These are phyloP conservation scores for Toxostoma redivivum DNA, from an alignment of 2,113 vertebrate genomes.

Conservation along the genomic window DNA sequence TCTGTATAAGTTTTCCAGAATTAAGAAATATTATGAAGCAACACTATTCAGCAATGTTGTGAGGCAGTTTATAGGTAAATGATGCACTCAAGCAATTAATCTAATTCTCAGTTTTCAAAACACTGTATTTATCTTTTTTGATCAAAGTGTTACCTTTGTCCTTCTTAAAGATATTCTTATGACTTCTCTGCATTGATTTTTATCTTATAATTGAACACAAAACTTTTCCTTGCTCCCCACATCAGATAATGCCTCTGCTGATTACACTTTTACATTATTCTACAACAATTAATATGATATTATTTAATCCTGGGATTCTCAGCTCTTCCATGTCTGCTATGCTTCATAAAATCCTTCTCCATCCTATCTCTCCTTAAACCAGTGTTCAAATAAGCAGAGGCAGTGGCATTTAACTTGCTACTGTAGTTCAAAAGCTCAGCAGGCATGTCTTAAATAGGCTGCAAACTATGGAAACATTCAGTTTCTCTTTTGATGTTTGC, in stretches of 20 bases:
- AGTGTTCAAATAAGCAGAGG: neutral
- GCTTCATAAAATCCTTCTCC: neutral
- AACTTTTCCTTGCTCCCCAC: neutral
- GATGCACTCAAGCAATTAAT: neutral
- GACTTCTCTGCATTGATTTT: neutral
- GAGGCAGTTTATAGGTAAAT: neutral
- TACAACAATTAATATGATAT: neutral
- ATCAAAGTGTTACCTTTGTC: neutral
- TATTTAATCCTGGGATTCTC: neutral
- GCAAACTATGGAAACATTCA: neutral
- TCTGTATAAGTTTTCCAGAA: neutral
- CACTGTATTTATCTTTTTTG: neutral
- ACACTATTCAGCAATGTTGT: neutral
- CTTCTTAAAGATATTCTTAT: neutral
- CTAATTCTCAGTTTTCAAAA: neutral
- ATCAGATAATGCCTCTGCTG: neutral
- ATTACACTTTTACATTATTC: neutral
- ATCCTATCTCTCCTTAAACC: neutral
- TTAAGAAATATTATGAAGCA: neutral
- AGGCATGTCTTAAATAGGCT: neutral
- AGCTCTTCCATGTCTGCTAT: neutral
- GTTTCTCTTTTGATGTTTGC: neutral
- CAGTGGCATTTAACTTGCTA: neutral
- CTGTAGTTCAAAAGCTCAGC: neutral
- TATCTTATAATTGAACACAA: neutral